Evolutionary conservation across 2,797 vertebrate species (phyloP), one percentile per base, ranked within the genome.

Genomic region (Platyrinchus mystaceus): DNA sequence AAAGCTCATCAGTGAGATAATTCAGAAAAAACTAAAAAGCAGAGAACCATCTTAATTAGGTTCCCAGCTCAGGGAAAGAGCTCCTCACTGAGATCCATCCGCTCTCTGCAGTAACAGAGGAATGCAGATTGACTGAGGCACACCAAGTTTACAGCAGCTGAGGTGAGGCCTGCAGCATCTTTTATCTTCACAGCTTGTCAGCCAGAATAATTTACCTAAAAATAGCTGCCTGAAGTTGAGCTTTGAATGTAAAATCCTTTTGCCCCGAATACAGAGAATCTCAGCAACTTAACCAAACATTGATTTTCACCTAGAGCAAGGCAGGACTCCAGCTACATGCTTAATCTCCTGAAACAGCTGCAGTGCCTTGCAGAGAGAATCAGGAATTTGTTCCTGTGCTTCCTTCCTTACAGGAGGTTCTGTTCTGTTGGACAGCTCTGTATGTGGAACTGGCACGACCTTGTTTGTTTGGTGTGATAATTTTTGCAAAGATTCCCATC

Each of bases 201-300:
- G 75, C 32, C 66, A 62, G 90, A 87, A 95, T 85, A 84, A 93
- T 87, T 85, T 58, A 75, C 84, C 94, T 94, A 94, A 95, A 97
- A 96, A 95, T 92, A 93, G 84, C 86, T 69, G 46, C 49, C 56
- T 80, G 92, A 74, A 80, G 67, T 74, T 79, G 78, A 64, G 84
- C 60, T 93, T 74, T 67, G 86, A 92, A 94, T 87, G 70, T 58
- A 73, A 90, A 95, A 90, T 79, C 69, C 50, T 79, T 75, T 64
- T 84, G 74, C 67, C 83, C 60, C n/a, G 3, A 53, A 76, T 53
- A 47, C 50, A 55, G 37, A 69, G 74, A 74, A 50, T 75, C 39
- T 78, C 73, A 66, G 39, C 55, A 36, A 21, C 70, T 64, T 80
- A 85, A 73, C 47, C 55, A 34, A 47, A 41, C 28, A 3, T 1